Percentiles rank a stretch among this genome's conserved stretches.
Evolutionary conservation across 1,140 invertebrate genomes (phyloP).

Genomic region (Colletes latitarsis): DNA sequence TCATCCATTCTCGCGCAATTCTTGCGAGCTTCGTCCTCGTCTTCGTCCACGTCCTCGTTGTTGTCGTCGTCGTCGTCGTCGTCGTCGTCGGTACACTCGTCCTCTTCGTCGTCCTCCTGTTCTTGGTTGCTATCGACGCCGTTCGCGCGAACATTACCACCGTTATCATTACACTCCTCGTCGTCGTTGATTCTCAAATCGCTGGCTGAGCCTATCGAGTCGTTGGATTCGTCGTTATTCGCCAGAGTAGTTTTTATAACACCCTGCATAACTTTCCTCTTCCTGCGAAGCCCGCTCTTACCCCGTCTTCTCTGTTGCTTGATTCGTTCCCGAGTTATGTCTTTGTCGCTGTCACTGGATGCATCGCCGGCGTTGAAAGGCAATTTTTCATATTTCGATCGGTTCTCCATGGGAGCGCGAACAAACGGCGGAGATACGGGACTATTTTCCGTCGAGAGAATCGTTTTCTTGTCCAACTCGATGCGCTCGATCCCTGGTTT

Average conservation of each 20-base stretch:
- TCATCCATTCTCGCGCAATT: not conserved
- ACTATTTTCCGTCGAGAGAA: conserved; percentile 69
- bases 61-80: conserved; percentile 63
- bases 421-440: conserved; percentile 83
- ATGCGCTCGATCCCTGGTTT: conserved; percentile 51
- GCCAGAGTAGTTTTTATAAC: conserved; percentile 40
- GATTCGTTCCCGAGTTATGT: conserved; percentile 65
- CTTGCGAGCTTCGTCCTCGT: not conserved
- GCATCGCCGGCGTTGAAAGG: conserved; percentile 83
- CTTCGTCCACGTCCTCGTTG: conserved; percentile 63
- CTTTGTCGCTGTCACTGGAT: conserved; percentile 84
- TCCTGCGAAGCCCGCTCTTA: conserved; percentile 71
- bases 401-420: conserved; percentile 85
- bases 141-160: not conserved
- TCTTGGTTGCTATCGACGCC: too few relatives aligned
- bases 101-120: too few relatives aligned
- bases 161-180: conserved; percentile 76
- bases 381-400: conserved; percentile 91
- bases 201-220: conserved; percentile 89
- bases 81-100: not conserved
- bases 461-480: conserved; percentile 71
- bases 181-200: conserved; percentile 86
- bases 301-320: conserved; percentile 74
- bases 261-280: conserved; percentile 63
- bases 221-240: conserved; percentile 81